phyloP scores from a whole-genome alignment of 2,113 vertebrate species.

The Probosciger aterrimus region DNA sequence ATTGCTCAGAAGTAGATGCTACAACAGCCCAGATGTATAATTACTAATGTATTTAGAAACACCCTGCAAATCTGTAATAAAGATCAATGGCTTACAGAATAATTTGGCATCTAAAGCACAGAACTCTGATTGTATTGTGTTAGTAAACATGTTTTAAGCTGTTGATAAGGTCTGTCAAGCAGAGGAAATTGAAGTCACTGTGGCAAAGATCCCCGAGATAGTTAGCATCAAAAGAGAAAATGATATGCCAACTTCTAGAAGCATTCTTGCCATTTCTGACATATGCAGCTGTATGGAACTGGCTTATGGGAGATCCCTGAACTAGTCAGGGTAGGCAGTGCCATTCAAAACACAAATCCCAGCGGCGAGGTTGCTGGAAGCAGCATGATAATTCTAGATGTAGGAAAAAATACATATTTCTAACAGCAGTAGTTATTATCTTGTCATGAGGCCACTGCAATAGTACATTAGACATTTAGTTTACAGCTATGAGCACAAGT shows the following conservation, averaged over 20 bases:
- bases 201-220: constrained; percentile 54
- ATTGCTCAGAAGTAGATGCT: constrained; percentile 37
- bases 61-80: constrained; percentile 58
- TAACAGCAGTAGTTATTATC: neutral
- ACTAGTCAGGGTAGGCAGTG: constrained; percentile 23
- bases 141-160: constrained; percentile 63
- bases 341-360: constrained; percentile 28
- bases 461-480: neutral
- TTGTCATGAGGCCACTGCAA: neutral
- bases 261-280: constrained; percentile 15
- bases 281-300: neutral
- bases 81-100: constrained; percentile 62
- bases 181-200: constrained; percentile 59
- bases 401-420: neutral
- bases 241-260: neutral
- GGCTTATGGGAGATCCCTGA: constrained; percentile 39
- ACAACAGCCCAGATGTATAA: constrained; percentile 49
- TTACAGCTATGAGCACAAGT: neutral
- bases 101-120: constrained; percentile 47
- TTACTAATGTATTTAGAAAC: constrained; percentile 56
- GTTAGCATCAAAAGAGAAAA: constrained; percentile 50
- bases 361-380: neutral
- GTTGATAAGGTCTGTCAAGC: constrained; percentile 54
- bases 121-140: constrained; percentile 38
- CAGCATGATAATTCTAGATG: neutral